These are phyloP conservation scores for Magallana ariakensis DNA, from an alignment of 1,140 invertebrate species.

Conservation along the genomic window DNA sequence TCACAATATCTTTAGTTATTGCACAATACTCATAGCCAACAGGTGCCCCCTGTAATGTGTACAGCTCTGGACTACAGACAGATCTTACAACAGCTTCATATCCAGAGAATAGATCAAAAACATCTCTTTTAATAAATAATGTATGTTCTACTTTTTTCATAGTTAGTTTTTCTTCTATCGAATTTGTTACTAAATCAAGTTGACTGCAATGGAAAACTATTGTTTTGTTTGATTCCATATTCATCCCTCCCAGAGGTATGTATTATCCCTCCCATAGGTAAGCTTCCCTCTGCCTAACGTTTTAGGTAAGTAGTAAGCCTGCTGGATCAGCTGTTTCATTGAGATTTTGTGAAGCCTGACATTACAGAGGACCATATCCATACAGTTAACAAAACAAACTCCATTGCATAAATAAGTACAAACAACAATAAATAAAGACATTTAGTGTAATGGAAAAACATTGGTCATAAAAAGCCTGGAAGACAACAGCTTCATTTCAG, in stretches of 20 bases:
- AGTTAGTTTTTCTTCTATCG: too few relatives aligned
- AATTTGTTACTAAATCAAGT: too few relatives aligned
- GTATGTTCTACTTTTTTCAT: too few relatives aligned
- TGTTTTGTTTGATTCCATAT: too few relatives aligned
- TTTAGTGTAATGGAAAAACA: not conserved
- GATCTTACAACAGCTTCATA: constrained; percentile 6
- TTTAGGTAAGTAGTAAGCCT: not conserved
- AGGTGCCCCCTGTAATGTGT: not conserved
- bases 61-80: not conserved
- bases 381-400: constrained; percentile 29
- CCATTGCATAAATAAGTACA: constrained; percentile 34
- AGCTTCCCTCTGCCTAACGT: too few relatives aligned
- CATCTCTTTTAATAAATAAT: too few relatives aligned
- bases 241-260: too few relatives aligned
- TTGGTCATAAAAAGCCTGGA: not conserved
- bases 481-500: not conserved
- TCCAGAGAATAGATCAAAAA: not conserved
- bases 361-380: not conserved
- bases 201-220: too few relatives aligned
- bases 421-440: constrained; percentile 31
- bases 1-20: constrained; percentile 14
- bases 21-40: constrained; percentile 18
- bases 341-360: not conserved
- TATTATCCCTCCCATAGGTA: too few relatives aligned
- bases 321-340: constrained; percentile 19